Conservation (phyloP, 2,888 invertebrate genomes). For the Empis livida region DNA sequence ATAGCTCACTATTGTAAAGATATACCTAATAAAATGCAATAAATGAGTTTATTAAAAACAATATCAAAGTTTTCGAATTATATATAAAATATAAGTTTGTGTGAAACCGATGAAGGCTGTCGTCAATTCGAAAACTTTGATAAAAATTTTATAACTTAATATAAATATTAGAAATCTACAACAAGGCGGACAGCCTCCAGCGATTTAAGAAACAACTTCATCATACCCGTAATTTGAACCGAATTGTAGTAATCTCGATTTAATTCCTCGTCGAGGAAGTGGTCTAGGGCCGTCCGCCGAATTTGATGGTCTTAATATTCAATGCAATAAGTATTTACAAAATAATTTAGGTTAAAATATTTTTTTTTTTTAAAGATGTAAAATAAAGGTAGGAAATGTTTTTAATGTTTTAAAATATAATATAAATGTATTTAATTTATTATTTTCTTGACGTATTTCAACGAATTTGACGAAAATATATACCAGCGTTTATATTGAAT, state of each 20-base stretch:
- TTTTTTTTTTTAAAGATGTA: constrained; percentile 1
- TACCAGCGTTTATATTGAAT: no score
- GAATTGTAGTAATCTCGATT: constrained; percentile 83
- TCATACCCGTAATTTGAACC: constrained; percentile 79
- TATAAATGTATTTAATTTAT: no score
- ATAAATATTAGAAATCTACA: constrained; percentile 7
- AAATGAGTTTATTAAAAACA: neutral
- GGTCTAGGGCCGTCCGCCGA: constrained; percentile 74
- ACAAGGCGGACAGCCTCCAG: constrained; percentile 33
- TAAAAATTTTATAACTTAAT: constrained; percentile 12
- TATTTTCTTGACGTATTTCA: no score
- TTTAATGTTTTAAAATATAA: no score
- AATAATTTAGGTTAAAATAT: constrained; percentile 1
- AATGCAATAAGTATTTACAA: neutral
- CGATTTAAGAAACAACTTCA: constrained; percentile 24
- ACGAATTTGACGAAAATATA: no score
- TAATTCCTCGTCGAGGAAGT: constrained; percentile 79
- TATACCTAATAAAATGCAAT: constrained; percentile 55
- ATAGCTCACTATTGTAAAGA: constrained; percentile 94
- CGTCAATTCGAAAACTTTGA: constrained; percentile 37
- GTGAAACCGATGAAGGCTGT: constrained; percentile 33
- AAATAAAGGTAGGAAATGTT: neutral
- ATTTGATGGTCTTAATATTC: constrained; percentile 34
- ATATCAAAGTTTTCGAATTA: constrained; percentile 33
- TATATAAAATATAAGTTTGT: constrained; percentile 20